These are phyloP conservation scores for Tragelaphus scriptus DNA, from an alignment of 2,113 vertebrate genomes.

Conservation along the genomic window DNA sequence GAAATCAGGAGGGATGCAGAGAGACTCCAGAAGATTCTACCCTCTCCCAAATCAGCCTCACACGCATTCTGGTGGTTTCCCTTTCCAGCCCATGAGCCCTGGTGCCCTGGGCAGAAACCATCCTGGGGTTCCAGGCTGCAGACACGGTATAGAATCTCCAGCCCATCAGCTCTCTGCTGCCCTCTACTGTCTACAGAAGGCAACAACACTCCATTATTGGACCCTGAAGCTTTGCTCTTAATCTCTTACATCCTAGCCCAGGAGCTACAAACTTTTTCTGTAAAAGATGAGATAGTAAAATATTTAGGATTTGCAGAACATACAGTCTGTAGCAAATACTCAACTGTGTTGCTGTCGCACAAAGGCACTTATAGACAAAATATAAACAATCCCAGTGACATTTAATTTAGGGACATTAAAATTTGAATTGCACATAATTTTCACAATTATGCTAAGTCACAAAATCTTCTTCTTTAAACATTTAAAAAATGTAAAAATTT, in stretches of 20 bases:
- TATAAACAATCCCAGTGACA: not conserved
- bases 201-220: not conserved
- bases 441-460: not conserved
- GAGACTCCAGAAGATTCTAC: too few relatives aligned
- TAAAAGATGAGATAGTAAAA: not conserved
- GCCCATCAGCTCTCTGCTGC: constrained; percentile 13
- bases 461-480: not conserved
- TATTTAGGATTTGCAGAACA: not conserved
- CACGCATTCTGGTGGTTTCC: not conserved
- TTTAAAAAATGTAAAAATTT: not conserved
- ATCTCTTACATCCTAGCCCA: not conserved
- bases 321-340: not conserved
- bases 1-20: not conserved
- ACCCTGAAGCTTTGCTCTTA: not conserved
- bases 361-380: not conserved
- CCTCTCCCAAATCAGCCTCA: not conserved
- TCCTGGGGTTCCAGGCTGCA: not conserved
- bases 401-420: not conserved
- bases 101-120: fast-evolving
- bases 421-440: not conserved
- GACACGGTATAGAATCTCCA: fast-evolving
- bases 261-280: not conserved
- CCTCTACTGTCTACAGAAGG: not conserved
- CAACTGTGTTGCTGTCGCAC: fast-evolving
- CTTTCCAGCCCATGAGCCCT: fast-evolving